These are phyloP conservation scores for Sebastes hubbsi DNA, from an alignment of 2,797 vertebrate species.

Conservation along the genomic window DNA sequence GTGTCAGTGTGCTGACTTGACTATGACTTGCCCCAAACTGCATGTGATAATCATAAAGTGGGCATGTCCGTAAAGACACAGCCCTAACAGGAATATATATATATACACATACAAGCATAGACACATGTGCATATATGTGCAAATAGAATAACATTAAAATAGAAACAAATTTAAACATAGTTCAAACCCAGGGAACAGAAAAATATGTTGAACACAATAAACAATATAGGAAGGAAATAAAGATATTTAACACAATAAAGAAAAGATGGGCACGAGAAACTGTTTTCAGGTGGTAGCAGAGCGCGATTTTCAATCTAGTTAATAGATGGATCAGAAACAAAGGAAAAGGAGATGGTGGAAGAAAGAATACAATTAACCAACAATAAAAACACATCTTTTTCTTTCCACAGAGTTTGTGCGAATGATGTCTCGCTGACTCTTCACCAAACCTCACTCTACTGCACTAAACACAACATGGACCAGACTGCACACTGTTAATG, in stretches of 20 bases:
- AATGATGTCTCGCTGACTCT: constrained; percentile 85
- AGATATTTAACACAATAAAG: neutral
- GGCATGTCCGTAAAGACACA: too few relatives aligned
- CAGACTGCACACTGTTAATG: constrained; percentile 38
- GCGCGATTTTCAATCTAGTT: neutral
- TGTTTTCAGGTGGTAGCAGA: neutral
- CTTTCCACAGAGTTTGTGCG: constrained; percentile 82
- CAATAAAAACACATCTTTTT: neutral
- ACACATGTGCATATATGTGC: too few relatives aligned
- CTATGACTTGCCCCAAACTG: too few relatives aligned
- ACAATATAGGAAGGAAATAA: too few relatives aligned
- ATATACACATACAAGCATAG: too few relatives aligned
- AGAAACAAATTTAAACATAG: too few relatives aligned
- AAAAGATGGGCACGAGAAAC: neutral
- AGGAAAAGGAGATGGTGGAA: neutral
- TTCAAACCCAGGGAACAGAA: too few relatives aligned
- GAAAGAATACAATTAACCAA: neutral
- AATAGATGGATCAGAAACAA: neutral
- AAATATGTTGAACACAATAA: too few relatives aligned
- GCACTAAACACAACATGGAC: constrained; percentile 23
- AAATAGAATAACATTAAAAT: too few relatives aligned
- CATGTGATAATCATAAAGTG: too few relatives aligned
- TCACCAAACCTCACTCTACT: constrained; percentile 12
- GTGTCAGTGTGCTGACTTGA: too few relatives aligned
- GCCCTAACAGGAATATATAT: too few relatives aligned